Evolutionary conservation across 1,140 invertebrate species (phyloP), one percentile per base, ranked within the genome.

Genomic region (Calephelis nemesis): DNA sequence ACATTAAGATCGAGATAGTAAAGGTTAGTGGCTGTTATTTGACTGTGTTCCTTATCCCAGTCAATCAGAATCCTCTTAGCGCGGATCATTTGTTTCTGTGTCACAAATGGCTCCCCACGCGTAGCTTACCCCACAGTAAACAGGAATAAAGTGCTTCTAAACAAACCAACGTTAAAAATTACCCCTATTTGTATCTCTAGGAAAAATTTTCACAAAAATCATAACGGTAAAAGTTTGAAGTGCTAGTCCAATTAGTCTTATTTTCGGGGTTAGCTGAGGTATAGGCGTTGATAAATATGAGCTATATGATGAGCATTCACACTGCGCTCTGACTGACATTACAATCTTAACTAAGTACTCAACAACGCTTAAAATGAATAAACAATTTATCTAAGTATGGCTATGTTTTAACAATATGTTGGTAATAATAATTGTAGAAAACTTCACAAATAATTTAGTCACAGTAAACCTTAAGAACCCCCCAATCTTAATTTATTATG

Each of bases 21-120:
- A 45, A 9, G 42, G 42, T 45, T 45, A 45, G 42, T 42, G 42
- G 5, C 10, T 12, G 5, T 12, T 11, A 30, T 54, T 54, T 15
- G 5, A 39, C 39, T 47, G 48, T 63, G 65, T 74, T 71, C 50
- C 60, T 74, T 68, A 70, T 71, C 63, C 65, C 15, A 69, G 73
- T 79, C 83, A 82, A 81, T 80, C 75, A 77, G 60, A 69, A 8
- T 9, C 45, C 68, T 69, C 50, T 69, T 60, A 73, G 68, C 67
- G 71, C 71, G 75, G 76, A 75, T 81, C 84, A 82, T 86, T 86
- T 84, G 78, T 86, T 84, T 82, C 65, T 76, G 75, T 78, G 79
- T 78, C 79, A 77, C 78, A 80, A 79, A 83, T 80, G 74, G 72
- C 67, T 66, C 77, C 71, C 73, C 70, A 60, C 60, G 67, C 60